phyloP scores from a whole-genome alignment of 2,888 invertebrate species.

The Machimus atricapillus region DNA sequence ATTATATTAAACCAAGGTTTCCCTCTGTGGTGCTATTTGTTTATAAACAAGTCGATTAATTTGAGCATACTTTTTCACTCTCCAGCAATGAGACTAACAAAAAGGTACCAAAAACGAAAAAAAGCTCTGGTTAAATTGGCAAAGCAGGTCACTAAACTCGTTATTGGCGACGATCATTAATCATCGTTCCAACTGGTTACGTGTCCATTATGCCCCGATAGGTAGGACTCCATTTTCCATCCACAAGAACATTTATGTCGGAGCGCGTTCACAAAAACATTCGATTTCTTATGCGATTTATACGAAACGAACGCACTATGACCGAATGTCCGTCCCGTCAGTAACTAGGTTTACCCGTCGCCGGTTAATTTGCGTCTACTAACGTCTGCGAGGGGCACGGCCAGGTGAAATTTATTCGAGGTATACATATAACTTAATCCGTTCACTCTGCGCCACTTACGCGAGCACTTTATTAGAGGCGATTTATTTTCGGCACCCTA shows the following conservation, averaged over 20 bases:
- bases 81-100: background rate
- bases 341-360: background rate
- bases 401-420: background rate
- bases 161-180: background rate
- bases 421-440: background rate
- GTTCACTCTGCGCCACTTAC: background rate
- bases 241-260: background rate
- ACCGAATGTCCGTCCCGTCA: background rate
- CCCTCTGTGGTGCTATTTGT: background rate
- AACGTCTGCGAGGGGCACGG: background rate
- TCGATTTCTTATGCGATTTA: background rate
- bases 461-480: background rate
- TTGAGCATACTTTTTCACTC: background rate
- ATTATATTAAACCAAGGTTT: background rate
- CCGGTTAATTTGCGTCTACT: background rate
- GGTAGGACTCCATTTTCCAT: background rate
- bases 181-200: background rate
- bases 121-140: background rate
- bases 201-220: background rate
- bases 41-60: background rate
- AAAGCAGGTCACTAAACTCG: background rate
- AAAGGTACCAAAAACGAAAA: background rate
- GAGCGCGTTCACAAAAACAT: background rate
- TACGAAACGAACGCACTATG: background rate
- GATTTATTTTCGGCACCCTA: background rate